Percentiles rank a stretch among this genome's conserved stretches.
These are phyloP conservation scores for Pelusios castaneus DNA, from an alignment of 2,113 vertebrate genomes.

Conservation along the genomic window DNA sequence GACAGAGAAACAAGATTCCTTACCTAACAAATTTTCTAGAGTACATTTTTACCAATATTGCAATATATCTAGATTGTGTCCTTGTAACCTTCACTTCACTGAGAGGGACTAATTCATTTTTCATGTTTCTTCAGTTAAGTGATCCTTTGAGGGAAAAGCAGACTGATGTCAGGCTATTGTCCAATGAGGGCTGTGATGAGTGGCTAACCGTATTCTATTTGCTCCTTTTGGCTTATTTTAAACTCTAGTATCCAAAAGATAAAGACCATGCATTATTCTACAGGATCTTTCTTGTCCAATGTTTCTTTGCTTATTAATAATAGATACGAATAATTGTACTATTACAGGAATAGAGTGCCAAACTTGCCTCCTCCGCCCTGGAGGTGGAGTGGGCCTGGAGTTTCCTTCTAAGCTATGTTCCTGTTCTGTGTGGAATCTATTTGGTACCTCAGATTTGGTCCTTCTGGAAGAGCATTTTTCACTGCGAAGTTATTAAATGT, in stretches of 20 bases:
- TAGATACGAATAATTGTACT: slow-evolving; percentile 64
- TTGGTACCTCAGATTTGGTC: slow-evolving; percentile 41
- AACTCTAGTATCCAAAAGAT: slow-evolving; percentile 31
- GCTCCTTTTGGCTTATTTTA: slow-evolving; percentile 18
- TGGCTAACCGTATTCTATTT: background rate
- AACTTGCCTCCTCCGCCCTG: slow-evolving; percentile 2
- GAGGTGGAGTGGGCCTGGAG: slow-evolving; percentile 28
- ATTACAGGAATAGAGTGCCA: slow-evolving; percentile 62
- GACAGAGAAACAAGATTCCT: background rate
- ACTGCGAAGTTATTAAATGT: slow-evolving; percentile 44
- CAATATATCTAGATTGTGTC: background rate
- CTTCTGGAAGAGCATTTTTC: slow-evolving; percentile 42
- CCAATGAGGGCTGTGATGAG: background rate
- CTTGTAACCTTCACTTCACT: background rate
- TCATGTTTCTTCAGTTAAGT: background rate
- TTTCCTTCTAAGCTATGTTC: slow-evolving; percentile 62
- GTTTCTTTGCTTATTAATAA: slow-evolving; percentile 75
- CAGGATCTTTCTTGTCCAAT: slow-evolving; percentile 46
- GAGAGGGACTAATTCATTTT: slow-evolving; percentile 11
- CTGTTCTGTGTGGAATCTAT: slow-evolving; percentile 62
- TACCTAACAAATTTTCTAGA: background rate
- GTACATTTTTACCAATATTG: background rate
- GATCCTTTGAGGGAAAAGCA: background rate
- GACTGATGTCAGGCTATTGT: background rate
- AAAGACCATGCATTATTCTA: slow-evolving; percentile 53